These are phyloP conservation scores for Notiomystis cincta DNA, from an alignment of 2,113 vertebrate genomes.

Conservation along the genomic window DNA sequence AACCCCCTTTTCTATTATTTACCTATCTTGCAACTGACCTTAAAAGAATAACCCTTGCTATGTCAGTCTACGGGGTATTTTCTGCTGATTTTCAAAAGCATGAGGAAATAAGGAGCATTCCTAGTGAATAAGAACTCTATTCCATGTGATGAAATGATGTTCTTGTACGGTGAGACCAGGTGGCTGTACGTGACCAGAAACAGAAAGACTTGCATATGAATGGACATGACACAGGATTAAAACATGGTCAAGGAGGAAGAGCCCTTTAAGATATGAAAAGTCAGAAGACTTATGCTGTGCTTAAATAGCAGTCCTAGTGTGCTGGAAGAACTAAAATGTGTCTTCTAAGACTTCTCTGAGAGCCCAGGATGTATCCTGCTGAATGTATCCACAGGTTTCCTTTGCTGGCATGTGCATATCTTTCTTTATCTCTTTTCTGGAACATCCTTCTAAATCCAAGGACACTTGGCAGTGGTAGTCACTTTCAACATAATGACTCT, in stretches of 20 bases:
- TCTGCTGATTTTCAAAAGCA: neutral
- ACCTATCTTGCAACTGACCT: neutral
- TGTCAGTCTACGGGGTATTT: neutral
- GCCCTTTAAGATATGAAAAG: neutral
- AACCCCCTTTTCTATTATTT: neutral
- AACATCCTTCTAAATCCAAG: neutral
- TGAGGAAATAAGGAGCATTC: neutral
- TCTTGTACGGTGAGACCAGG: neutral
- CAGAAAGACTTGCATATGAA: neutral
- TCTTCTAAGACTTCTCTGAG: neutral
- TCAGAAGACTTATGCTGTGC: neutral
- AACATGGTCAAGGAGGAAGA: neutral
- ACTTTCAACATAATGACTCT: neutral
- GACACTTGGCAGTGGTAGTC: neutral
- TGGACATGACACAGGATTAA: neutral
- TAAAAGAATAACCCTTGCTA: neutral
- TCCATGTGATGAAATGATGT: neutral
- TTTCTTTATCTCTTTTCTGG: neutral
- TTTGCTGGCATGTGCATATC: neutral
- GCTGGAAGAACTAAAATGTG: neutral
- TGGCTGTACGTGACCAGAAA: neutral
- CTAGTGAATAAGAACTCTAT: neutral
- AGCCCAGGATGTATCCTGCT: neutral
- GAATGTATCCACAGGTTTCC: neutral
- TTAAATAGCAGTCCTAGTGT: neutral